Conservation (phyloP, 2,888 invertebrate species). For the Diloba caeruleocephala region DNA sequence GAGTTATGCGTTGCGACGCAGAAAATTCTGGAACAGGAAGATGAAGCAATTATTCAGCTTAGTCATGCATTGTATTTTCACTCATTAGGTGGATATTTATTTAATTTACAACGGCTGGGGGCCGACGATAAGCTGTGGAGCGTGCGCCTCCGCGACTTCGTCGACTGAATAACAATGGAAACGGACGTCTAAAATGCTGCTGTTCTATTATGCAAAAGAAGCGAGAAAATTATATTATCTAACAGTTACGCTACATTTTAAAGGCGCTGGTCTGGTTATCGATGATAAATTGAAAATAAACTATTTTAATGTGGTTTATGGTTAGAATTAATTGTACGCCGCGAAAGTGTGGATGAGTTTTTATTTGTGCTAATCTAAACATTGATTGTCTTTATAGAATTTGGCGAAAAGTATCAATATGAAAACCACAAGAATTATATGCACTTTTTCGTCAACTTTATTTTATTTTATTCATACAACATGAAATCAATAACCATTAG, state of each 20-base stretch:
- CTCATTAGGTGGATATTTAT: conserved; percentile 89
- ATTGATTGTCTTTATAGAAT: background rate
- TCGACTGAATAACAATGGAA: conserved; percentile 87
- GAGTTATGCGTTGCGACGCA: conserved; percentile 25
- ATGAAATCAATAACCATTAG: no score
- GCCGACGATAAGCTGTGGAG: conserved; percentile 85
- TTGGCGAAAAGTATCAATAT: background rate
- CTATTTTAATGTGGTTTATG: conserved; percentile 54
- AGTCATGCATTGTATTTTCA: conserved; percentile 87
- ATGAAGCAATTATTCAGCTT: conserved; percentile 86
- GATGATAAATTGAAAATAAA: conserved; percentile 67
- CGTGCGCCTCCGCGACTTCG: conserved; percentile 82
- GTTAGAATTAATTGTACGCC: conserved; percentile 25
- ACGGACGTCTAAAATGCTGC: conserved; percentile 79
- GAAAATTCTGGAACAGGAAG: conserved; percentile 65
- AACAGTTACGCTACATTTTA: conserved; percentile 65
- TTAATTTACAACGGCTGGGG: conserved; percentile 88
- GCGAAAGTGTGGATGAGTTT: conserved; percentile 2
- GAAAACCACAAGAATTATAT: conserved; percentile 1
- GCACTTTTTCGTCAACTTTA: no score
- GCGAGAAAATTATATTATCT: conserved; percentile 57
- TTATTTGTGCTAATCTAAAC: background rate
- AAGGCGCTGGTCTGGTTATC: conserved; percentile 46
- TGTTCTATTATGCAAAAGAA: conserved; percentile 65
- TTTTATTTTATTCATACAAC: no score